Evolutionary conservation across 1,140 invertebrate species (phyloP), one percentile per base, ranked within the genome.

Genomic region (Nasonia vitripennis): DNA sequence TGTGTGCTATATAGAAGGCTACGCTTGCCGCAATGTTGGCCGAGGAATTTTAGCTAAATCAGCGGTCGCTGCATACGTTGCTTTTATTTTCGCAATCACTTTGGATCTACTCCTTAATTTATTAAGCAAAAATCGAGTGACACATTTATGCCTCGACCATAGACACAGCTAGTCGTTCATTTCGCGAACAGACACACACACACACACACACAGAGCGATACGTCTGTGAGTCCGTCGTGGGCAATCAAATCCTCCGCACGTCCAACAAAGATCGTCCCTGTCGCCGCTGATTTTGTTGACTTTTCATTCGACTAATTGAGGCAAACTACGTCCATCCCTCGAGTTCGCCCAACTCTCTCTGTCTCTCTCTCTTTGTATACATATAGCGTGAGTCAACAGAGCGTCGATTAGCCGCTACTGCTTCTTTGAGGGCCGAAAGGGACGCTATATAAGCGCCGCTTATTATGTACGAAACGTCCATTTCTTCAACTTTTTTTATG

Each of bases 261-360:
- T 31, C 68, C 23, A 12, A 2, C 68, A 27, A 27, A 34, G 23
- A 27, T 34, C 68, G 68, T 31, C 68, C 68, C 14, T 17, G 27
- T 34, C 73, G 9, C 70, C 51, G 34, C 70, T 85, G 78, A 77
- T 81, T 81, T 85, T 81, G 75, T 81, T 81, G 78, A 85, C 70
- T 81, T 81, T 81, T 77, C 31, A 85, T 85, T 81, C 51, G 78
- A 67, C 83, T 85, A 85, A 81, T 85, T 80, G 74, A 85, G 51
- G 78, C n/a, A 37, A 79, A 84, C 55, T 62, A 20, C 17, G 55
- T 62, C 20, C 55, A 62, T 27, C 55, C 55, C 55, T n/a, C 20
- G 17, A 20, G 17, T n/a, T 20, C 55, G 55, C 20, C 55, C 17
- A 20, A 62, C 14, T 2, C 20, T 20, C 55, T n/a, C 17, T 62